phyloP scores from a whole-genome alignment of 2,888 invertebrate genomes.

The Cyclophora punctaria region DNA sequence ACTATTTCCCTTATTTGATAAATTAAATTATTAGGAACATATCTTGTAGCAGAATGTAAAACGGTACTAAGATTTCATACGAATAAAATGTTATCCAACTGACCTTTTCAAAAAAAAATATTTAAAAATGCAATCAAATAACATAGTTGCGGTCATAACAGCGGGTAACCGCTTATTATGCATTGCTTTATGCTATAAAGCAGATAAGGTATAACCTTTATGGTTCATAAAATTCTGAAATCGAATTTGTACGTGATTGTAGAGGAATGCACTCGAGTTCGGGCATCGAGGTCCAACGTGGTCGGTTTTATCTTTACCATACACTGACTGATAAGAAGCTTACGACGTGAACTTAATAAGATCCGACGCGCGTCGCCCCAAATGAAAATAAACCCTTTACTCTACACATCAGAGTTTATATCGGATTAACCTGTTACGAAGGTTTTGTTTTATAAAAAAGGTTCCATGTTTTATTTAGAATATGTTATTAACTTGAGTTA shows the following conservation, averaged over 20 bases:
- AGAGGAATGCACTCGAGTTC: conserved; percentile 44
- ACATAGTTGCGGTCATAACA: conserved; percentile 10
- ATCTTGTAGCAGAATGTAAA: too few species aligned
- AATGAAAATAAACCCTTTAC: conserved; percentile 46
- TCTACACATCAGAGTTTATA: conserved; percentile 3
- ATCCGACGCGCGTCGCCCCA: conserved; percentile 38
- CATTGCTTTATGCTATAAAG: conserved; percentile 9
- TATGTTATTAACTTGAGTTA: too few species aligned
- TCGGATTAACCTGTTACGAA: too few species aligned
- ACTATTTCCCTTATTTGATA: too few species aligned
- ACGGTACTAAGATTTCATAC: too few species aligned
- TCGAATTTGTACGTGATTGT: conserved; percentile 38
- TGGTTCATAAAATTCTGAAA: conserved; percentile 14
- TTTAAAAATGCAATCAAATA: background rate
- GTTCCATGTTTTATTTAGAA: too few species aligned
- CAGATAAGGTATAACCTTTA: conserved; percentile 13
- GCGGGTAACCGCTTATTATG: conserved; percentile 7
- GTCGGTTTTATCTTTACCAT: conserved; percentile 66
- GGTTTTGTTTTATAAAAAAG: too few species aligned
- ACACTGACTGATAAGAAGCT: conserved; percentile 70
- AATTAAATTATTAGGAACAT: too few species aligned
- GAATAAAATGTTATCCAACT: too few species aligned
- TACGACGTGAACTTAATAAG: conserved; percentile 63
- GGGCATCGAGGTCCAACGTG: conserved; percentile 47
- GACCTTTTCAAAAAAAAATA: too few species aligned